Percentiles rank a stretch among this genome's conserved stretches.
Evolutionary conservation across 1,140 invertebrate species (phyloP).

Genomic region (Conus betulinus): DNA sequence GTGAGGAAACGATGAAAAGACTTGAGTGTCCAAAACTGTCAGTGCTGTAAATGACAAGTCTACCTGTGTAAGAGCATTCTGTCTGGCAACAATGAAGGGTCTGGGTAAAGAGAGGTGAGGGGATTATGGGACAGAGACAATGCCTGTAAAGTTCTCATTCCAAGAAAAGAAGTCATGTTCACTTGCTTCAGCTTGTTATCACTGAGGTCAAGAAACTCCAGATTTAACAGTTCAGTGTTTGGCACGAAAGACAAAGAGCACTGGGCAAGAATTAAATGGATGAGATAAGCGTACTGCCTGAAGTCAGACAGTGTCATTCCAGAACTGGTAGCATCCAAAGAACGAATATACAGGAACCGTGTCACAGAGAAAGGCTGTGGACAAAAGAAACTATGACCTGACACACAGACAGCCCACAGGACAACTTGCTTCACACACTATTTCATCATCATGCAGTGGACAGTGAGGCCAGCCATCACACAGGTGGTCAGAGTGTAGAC

Average conservation of each 20-base stretch:
- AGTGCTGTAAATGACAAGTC: constrained; percentile 12
- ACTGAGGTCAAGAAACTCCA: constrained; percentile 18
- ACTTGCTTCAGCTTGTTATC: constrained; percentile 8
- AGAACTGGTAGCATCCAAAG: not conserved
- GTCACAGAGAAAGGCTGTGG: not conserved
- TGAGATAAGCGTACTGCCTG: not conserved
- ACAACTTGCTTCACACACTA: constrained; percentile 20
- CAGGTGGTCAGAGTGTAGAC: not conserved
- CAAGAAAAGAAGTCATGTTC: not conserved
- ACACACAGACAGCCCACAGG: constrained; percentile 50
- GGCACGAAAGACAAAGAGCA: not conserved
- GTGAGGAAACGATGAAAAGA: constrained; percentile 17
- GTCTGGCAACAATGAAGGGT: constrained; percentile 5
- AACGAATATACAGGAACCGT: not conserved
- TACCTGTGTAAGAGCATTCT: not conserved
- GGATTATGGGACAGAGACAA: constrained; percentile 28
- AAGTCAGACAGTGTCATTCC: not conserved
- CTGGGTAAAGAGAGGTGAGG: not conserved
- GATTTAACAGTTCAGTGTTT: not conserved
- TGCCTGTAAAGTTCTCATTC: constrained; percentile 1
- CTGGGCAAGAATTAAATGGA: not conserved
- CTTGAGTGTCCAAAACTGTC: not conserved
- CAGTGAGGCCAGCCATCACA: constrained; percentile 30
- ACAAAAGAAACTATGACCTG: constrained; percentile 8
- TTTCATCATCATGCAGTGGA: constrained; percentile 37